These are phyloP conservation scores for Notamacropus eugenii DNA, from an alignment of 2,797 vertebrate species.

Conservation along the genomic window DNA sequence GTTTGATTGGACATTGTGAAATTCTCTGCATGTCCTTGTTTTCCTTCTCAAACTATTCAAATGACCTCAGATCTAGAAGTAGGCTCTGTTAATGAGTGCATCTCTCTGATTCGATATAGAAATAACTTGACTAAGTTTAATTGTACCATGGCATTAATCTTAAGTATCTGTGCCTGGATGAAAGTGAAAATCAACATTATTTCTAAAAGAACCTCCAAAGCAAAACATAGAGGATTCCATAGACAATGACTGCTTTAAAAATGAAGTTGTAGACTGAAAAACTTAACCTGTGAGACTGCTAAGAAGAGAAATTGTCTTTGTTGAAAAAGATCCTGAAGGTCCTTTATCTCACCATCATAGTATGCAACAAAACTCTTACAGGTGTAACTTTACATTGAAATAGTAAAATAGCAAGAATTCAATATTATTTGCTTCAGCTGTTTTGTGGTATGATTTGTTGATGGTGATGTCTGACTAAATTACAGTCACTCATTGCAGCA, in stretches of 20 bases:
- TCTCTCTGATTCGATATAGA: not conserved
- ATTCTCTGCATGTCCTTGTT: not conserved
- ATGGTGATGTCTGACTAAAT: no score
- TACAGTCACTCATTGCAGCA: no score
- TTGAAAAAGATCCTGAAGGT: not conserved
- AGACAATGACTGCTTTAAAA: not conserved
- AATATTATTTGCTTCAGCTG: not conserved
- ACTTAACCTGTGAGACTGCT: not conserved
- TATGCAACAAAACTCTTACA: not conserved
- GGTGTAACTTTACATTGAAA: not conserved
- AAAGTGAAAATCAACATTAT: not conserved
- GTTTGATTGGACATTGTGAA: not conserved
- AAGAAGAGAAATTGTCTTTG: not conserved
- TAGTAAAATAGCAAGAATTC: not conserved
- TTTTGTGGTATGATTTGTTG: not conserved
- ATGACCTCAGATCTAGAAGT: not conserved
- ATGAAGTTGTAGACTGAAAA: not conserved
- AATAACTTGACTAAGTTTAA: not conserved
- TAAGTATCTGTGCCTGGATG: not conserved
- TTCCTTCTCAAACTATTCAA: not conserved
- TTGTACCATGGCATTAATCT: not conserved
- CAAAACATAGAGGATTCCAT: not conserved
- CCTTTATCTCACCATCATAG: not conserved
- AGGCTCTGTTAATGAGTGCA: no score
- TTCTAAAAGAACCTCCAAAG: not conserved